Base-by-base conservation (phyloP, 1,140 invertebrate genomes). In the Battus philenor region DNA sequence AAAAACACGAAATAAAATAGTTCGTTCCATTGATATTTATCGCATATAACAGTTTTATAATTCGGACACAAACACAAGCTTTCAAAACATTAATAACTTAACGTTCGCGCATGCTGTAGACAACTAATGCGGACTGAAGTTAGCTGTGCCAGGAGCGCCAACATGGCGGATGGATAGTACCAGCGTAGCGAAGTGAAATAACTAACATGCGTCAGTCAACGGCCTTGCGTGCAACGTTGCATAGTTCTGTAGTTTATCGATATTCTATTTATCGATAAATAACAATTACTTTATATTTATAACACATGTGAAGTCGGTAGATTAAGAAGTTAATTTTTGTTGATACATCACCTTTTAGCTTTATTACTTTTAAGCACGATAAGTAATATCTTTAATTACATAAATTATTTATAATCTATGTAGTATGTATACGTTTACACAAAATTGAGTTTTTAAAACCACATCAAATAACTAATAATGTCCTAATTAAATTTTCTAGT, bases 61-160 rank as follows among this genome's bases (percentile, higher is more conserved):
- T 52, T 47, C 32, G 13, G 49, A 50, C 34, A 49, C 24, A 39
- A 32, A 57, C 55, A 57, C 46, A 62, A 66, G 54, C 48, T 65
- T 67, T 74, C 68, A 73, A 75, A 73, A 69, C 67, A 67, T 64
- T 60, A 63, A 55, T 68, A 71, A 60, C 30, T 39, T 73, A 80
- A 78, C 71, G 75, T 74, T 69, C 60, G 58, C 59, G 31, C 26
- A 43, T 46, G 47, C 48, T 57, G 50, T 69, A 70, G 71, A 67
- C 70, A 71, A 69, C 61, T 65, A 66, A 45, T 65, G 50, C 31
- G 39, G 22, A 13, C 30, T 60, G 78, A 82, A 82, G 71, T 79
- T 79, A 47, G 63, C 53, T 24, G 50, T 38, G 38, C 9, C 53
- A 68, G 46, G 49, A 44, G 24, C 47, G 47, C 47, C 70, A 72